Base-by-base conservation (phyloP, 1,140 invertebrate genomes). In the Trissolcus basalis region DNA sequence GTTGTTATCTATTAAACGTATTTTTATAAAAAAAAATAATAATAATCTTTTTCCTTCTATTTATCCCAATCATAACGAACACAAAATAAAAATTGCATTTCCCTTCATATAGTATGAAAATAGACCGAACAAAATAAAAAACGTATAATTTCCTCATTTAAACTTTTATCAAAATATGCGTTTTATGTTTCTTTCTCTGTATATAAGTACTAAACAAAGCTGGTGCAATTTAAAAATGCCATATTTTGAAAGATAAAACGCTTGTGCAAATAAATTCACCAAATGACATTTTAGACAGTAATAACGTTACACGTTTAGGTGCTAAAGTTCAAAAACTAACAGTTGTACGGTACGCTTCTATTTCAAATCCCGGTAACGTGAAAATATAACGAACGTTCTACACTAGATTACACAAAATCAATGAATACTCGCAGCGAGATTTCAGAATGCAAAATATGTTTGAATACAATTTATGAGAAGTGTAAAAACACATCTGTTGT, bases 1-100 rank as follows among this genome's bases (percentile, higher is more conserved):
- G 81, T 60, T 83, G 80, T 83, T 87, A 85, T 85, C 79, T 83
- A 85, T 85, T 86, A 86, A 86, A 87, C 81, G 54, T 85, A 85
- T 85, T 87, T 87, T 86, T 86, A 82, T 85, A 87, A 69, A 78
- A 83, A 51, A 36, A 58, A 39, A 14, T 6, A 36, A n/a, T 49
- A 32, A 15, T 48, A 19, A 36, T 53, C 60, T 63, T 48, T 51
- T 60, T 43, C 15, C 11, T 13, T 13, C 43, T 4, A n/a, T 39
- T 39, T 39, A 4, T n/a, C n/a, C n/a, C 1, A 13, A 55, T 41
- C 3, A 41, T 55, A 16, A 16, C n/a, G n/a, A 14, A 41, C 13
- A 32, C 12, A 27, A 27, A 27, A 27, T 27, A 27, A 27, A 39
- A 39, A 39, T 39, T 39, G 3, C 36, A 27, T 39, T 39, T 4